Base-by-base conservation (phyloP, 1,140 invertebrate genomes). In the Listronotus bonariensis region DNA sequence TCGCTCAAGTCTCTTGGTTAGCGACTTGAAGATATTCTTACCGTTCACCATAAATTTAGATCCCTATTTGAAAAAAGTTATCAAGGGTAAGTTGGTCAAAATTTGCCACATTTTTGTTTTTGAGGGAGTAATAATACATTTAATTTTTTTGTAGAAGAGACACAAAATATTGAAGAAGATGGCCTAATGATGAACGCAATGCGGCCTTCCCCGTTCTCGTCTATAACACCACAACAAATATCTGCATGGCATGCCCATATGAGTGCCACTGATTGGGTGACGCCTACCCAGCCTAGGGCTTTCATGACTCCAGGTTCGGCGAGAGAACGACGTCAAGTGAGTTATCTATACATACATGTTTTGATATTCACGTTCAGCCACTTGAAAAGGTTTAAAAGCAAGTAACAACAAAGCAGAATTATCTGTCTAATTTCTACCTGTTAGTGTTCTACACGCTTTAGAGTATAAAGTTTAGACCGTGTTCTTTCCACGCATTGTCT, bases 21-120 rank as follows among this genome's bases (percentile, higher is more conserved):
- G 89, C 54, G 95, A 97, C 78, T 84, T 98, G 73, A 95, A 95
- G 76, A 92, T 97, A 70, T 98, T 98, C 76, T 80, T 98, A 49
- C 96, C 96, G 0, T 98, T 97, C 75, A 97, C 95, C 11, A 97
- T 98, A 60, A 98, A 97, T 79, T 80, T 98, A 14, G 96, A 98
- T 84, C 96, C 96, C 0, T 97, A 96, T 75, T 88, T 98, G 15
- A 91, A 95, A 72, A 97, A 97, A 82, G 91, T 95, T 31, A 95
- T 97, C 40, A 95, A 95, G 87, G 92, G 92, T 92, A 80, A 56
- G 38, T 36, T 4, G 34, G 11, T 36, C 34, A 10, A 8, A 8
- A 15, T 31, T 40, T 34, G 17, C n/a, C 42, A 31, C 56, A 56
- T 8, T 14, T 31, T 65, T 49, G 11, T 5, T 26, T 26, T 15